phyloP scores from a whole-genome alignment of 2,888 invertebrate species.

The Pristionchus maxplancki region DNA sequence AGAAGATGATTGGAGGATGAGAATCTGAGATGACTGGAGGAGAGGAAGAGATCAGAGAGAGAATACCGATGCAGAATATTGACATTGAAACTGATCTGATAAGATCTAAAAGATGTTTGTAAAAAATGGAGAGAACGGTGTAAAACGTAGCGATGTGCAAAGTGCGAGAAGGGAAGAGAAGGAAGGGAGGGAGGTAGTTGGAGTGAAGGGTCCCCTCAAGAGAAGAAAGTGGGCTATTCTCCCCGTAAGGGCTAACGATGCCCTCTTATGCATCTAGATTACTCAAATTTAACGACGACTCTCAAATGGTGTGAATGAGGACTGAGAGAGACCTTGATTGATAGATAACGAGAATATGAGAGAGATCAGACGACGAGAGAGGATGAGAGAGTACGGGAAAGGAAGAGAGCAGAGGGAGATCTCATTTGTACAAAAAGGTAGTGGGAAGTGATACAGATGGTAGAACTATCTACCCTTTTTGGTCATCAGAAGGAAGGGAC shows the following conservation, averaged over 20 bases:
- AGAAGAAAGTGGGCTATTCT: not conserved
- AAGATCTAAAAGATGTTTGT: not conserved
- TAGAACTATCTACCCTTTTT: not conserved
- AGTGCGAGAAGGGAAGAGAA: too few relatives aligned
- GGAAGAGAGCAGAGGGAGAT: not conserved
- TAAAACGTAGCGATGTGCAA: not conserved
- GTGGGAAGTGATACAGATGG: conserved; percentile 33
- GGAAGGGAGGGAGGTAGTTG: not conserved
- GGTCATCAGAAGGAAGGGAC: not conserved
- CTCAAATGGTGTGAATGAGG: conserved; percentile 46
- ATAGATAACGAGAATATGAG: not conserved
- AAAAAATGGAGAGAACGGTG: not conserved
- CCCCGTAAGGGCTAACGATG: not conserved
- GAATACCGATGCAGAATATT: not conserved
- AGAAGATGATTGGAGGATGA: not conserved
- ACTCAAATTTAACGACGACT: conserved; percentile 42
- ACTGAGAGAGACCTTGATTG: conserved; percentile 16
- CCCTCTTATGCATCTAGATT: conserved; percentile 15
- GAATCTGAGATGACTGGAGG: not conserved
- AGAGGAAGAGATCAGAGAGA: not conserved
- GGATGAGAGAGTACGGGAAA: not conserved
- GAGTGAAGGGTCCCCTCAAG: not conserved
- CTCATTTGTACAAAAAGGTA: not conserved
- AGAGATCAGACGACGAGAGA: not conserved
- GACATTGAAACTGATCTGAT: not conserved